phyloP scores from a whole-genome alignment of 2,113 vertebrate species.

The Nothobranchius furzeri region DNA sequence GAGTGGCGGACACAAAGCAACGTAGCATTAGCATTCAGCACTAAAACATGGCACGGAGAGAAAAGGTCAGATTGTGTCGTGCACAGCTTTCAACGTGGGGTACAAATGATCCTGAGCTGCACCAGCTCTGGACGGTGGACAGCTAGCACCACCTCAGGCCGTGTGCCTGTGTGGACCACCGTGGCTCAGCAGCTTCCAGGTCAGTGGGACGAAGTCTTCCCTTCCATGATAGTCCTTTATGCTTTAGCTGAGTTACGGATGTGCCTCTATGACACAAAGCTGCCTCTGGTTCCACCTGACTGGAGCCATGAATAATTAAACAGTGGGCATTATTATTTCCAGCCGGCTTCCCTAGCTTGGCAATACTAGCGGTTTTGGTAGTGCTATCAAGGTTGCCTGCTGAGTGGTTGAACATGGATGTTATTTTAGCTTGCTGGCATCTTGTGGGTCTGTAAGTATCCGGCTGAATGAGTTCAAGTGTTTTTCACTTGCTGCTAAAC shows the following conservation, averaged over 20 bases:
- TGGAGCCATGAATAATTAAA: constrained; percentile 86
- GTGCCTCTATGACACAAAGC: constrained; percentile 79
- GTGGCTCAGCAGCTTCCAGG: constrained; percentile 43
- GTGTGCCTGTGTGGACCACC: constrained; percentile 31
- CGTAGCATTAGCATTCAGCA: constrained; percentile 69
- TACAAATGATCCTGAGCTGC: constrained; percentile 43
- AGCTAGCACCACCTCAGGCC: constrained; percentile 26
- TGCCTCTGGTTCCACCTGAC: constrained; percentile 74
- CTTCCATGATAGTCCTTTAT: constrained; percentile 46
- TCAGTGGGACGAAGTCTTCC: constrained; percentile 36
- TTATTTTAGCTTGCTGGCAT: constrained; percentile 63
- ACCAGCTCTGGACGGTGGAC: constrained; percentile 34
- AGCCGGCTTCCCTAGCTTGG: constrained; percentile 67
- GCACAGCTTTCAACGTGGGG: constrained; percentile 59
- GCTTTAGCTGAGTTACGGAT: constrained; percentile 80
- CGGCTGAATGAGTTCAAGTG: constrained; percentile 44
- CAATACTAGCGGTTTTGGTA: constrained; percentile 68
- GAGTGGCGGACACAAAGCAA: constrained; percentile 62
- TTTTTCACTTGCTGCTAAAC: constrained; percentile 30
- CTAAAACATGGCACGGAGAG: constrained; percentile 52
- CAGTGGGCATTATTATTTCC: constrained; percentile 68
- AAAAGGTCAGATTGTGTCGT: constrained; percentile 66
- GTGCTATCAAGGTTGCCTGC: constrained; percentile 55
- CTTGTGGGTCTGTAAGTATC: constrained; percentile 68
- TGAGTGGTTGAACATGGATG: constrained; percentile 67